Evolutionary conservation across 2,888 invertebrate genomes (phyloP).

Genomic region (Fragum sueziense): DNA sequence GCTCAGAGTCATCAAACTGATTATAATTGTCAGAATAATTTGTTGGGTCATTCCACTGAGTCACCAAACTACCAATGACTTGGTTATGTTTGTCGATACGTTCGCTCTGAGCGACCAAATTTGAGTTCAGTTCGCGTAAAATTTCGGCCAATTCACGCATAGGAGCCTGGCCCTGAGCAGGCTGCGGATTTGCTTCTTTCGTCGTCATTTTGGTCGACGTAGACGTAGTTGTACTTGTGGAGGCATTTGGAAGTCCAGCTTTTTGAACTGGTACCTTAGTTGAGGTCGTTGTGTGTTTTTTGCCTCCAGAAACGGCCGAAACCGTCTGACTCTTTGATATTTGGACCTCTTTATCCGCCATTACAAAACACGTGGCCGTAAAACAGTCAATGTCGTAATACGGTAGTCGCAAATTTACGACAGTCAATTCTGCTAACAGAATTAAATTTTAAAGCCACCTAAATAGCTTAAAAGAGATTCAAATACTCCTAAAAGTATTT

Average conservation of each 20-base stretch:
- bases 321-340: not conserved
- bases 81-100: slow-evolving; percentile 19
- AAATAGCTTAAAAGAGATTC: not conserved
- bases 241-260: not conserved
- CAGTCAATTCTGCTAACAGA: slow-evolving; percentile 12
- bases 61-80: not conserved
- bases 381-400: not conserved
- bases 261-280: not conserved
- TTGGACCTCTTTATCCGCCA: slow-evolving; percentile 27
- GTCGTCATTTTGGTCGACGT: not conserved
- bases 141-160: slow-evolving; percentile 22
- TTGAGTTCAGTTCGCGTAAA: slow-evolving; percentile 6
- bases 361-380: not conserved
- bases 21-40: not conserved
- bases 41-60: not conserved
- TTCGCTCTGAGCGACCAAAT: slow-evolving; percentile 21
- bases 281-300: not conserved
- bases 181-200: not conserved
- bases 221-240: not conserved
- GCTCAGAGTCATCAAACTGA: not conserved
- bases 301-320: slow-evolving; percentile 22
- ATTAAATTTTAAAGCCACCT: slow-evolving; percentile 6
- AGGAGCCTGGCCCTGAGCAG: no score
- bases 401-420: slow-evolving; percentile 2
- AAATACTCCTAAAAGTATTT: not conserved